These are phyloP conservation scores for Cynoglossus semilaevis DNA, from an alignment of 2,113 vertebrate genomes.

Conservation along the genomic window DNA sequence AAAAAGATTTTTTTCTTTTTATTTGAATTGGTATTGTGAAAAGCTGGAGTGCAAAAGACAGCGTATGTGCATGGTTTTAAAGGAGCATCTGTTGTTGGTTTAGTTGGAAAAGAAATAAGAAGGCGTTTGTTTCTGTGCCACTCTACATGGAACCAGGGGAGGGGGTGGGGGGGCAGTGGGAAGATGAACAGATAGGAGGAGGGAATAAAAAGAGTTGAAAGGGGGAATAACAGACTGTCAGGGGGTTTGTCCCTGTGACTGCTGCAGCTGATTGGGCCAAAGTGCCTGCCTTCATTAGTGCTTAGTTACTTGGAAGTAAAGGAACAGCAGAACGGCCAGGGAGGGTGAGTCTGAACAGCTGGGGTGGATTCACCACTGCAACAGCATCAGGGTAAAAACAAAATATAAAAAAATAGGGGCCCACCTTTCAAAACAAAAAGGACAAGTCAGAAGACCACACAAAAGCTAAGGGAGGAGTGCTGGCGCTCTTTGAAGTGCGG, in stretches of 20 bases:
- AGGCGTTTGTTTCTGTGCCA: conserved; percentile 6
- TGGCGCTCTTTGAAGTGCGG: conserved; percentile 63
- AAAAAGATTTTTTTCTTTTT: conserved; percentile 8
- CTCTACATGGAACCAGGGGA: conserved; percentile 30
- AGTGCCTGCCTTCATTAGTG: conserved; percentile 56
- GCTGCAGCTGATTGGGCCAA: conserved; percentile 49
- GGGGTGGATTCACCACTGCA: conserved; percentile 30
- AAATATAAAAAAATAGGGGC: conserved; percentile 47
- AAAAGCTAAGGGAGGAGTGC: conserved; percentile 58
- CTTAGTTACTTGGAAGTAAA: conserved; percentile 61
- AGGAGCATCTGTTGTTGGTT: conserved; percentile 58
- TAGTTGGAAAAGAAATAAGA: conserved; percentile 19
- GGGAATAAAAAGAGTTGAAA: conserved; percentile 12
- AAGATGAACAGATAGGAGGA: conserved; percentile 40
- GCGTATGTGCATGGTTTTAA: conserved; percentile 33
- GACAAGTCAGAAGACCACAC: conserved; percentile 58
- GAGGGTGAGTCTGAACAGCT: conserved; percentile 55
- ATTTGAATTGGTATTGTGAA: conserved; percentile 23
- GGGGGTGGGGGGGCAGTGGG: conserved; percentile 5
- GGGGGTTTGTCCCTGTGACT: conserved; percentile 41
- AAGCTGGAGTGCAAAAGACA: conserved; percentile 30
- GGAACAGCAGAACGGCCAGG: conserved; percentile 26
- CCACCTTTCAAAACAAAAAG: conserved; percentile 52
- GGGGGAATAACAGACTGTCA: conserved; percentile 19
- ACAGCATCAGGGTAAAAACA: conserved; percentile 32